Base-by-base conservation (phyloP, 2,797 vertebrate species). In the Notoglanidium macrostoma region DNA sequence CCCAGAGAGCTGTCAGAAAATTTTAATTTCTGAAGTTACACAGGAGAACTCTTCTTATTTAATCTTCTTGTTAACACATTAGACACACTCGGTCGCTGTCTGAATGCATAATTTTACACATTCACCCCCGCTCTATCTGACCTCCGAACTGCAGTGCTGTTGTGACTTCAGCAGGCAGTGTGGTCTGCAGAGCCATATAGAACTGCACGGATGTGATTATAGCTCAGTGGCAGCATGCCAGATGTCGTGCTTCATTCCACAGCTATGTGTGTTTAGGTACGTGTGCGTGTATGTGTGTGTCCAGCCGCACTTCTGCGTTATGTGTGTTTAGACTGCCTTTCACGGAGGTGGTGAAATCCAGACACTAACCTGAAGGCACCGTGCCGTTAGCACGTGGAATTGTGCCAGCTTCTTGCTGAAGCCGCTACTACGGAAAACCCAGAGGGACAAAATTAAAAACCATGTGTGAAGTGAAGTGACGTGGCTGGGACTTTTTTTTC, bases 241-340 rank as follows among this genome's bases (percentile, higher is more conserved):
- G 86, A 68, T 78, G 54, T 70, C 82, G 65, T 84, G 82, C 86
- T 87, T 87, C 81, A 68, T 83, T 87, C 82, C 61, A 59, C 61
- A 87, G 73, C 74, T 78, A 77, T 78, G 81, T 46, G 49, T 87
- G 61, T 83, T 83, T 67, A 83, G 59, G 59, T 82, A 65, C n/a
- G 72, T 65, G 63, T 78, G 74, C 79, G 61, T 57, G 55, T 76
- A n/a, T 85, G 72, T 83, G 79, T 89, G 88, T 87, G 72, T 88
- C 87, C 85, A 81, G 87, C 87, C 87, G 84, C 88, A 89, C 88
- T 90, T 68, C 88, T 35, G 79, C 87, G 88, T 84, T 88, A 88
- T 88, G 90, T 91, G 88, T 91, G 90, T 89, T 91, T 90, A 89
- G 90, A 89, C 90, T 91, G 88, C 88, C 90, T 90, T 90, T 90